Percentiles rank a stretch among this genome's conserved stretches.
phyloP scores from a whole-genome alignment of 2,797 vertebrate genomes.

The Typhlichthys eigenmanni region DNA sequence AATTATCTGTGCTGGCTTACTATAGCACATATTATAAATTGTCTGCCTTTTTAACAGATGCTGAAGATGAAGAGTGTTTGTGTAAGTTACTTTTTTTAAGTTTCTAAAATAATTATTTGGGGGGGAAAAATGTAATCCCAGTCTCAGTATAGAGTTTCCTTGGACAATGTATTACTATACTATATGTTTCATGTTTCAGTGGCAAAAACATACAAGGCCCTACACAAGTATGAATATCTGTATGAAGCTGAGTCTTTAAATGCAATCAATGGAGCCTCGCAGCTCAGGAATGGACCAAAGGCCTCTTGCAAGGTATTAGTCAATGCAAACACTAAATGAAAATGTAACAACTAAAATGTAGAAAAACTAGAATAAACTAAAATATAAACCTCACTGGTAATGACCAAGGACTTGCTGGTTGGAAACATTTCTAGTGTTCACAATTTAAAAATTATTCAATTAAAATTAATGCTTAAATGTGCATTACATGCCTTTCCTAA shows the following conservation, averaged over 20 bases:
- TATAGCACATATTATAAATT: neutral
- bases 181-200: slow-evolving; percentile 72
- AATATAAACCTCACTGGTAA: too few species aligned
- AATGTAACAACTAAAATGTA: too few species aligned
- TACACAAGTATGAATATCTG: slow-evolving; percentile 88
- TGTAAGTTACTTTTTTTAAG: slow-evolving; percentile 73
- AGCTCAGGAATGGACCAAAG: slow-evolving; percentile 82
- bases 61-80: slow-evolving; percentile 80
- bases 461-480: too few species aligned
- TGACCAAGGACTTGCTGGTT: too few species aligned
- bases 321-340: neutral
- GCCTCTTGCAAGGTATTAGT: slow-evolving; percentile 83
- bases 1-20: too few species aligned
- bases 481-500: neutral
- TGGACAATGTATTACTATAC: slow-evolving; percentile 2
- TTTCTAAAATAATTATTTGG: neutral
- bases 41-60: slow-evolving; percentile 55
- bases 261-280: slow-evolving; percentile 78
- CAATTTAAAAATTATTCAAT: too few species aligned
- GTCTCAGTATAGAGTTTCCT: neutral
- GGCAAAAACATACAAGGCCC: slow-evolving; percentile 84
- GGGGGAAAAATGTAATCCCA: neutral
- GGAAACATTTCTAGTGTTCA: too few species aligned
- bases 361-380: too few species aligned
- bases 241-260: slow-evolving; percentile 90